These are phyloP conservation scores for Cactoblastis cactorum DNA, from an alignment of 2,888 invertebrate genomes.

Conservation along the genomic window DNA sequence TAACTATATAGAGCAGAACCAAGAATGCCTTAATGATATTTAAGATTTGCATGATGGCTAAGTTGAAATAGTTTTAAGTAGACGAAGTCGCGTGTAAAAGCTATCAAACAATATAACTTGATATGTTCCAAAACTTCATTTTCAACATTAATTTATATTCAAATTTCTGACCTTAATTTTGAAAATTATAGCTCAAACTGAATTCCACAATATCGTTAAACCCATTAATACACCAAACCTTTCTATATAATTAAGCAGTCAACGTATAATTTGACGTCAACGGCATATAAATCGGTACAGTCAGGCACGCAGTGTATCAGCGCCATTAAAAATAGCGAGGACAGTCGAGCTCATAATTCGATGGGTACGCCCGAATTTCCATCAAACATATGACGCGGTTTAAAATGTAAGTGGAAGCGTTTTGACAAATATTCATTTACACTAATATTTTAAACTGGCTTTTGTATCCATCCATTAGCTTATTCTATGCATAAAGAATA, in stretches of 20 bases:
- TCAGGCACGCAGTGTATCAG: conserved; percentile 32
- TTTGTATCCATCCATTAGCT: too few species aligned
- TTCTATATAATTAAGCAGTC: conserved; percentile 34
- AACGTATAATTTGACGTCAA: conserved; percentile 16
- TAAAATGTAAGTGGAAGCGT: conserved; percentile 25
- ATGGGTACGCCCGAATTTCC: conserved; percentile 74
- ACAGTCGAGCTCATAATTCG: conserved; percentile 62
- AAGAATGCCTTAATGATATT: too few species aligned
- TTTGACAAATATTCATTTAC: background rate
- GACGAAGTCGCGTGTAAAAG: too few species aligned
- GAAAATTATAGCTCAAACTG: background rate
- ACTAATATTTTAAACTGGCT: background rate
- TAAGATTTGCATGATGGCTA: too few species aligned
- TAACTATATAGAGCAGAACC: too few species aligned
- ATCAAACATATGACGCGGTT: conserved; percentile 54
- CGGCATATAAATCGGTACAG: conserved; percentile 22
- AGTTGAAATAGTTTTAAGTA: too few species aligned
- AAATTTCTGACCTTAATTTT: background rate
- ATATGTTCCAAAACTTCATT: background rate
- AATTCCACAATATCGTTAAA: conserved; percentile 1
- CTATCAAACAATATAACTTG: background rate
- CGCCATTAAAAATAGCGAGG: conserved; percentile 59
- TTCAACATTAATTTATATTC: background rate
- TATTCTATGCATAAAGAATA: too few species aligned
- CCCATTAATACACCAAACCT: conserved; percentile 24